A percentile compares a stretch with the other conserved stretches of the same genome.
Evolutionary conservation across 2,113 vertebrate species (phyloP).

Genomic region (Notothenia coriiceps): DNA sequence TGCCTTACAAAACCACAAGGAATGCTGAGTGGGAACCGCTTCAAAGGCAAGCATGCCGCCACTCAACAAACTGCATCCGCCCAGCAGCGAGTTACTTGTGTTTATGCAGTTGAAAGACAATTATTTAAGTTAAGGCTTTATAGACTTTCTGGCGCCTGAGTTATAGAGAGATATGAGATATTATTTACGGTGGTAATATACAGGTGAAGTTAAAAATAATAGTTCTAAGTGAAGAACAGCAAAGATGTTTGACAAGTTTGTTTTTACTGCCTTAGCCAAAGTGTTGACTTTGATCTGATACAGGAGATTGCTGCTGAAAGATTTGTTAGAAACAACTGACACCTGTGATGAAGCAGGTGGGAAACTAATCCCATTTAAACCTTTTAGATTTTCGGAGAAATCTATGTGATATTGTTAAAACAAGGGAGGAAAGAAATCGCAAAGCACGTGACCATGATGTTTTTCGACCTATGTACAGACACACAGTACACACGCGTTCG

Average conservation of each 20-base stretch:
- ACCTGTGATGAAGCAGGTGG: not conserved
- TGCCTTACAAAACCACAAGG: conserved; percentile 81
- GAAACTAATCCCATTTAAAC: not conserved
- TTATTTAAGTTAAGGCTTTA: conserved; percentile 42
- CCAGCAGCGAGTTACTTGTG: conserved; percentile 59
- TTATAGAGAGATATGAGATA: not conserved
- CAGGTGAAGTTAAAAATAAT: not conserved
- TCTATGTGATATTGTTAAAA: not conserved
- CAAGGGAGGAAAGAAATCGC: not conserved
- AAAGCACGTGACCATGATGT: not conserved
- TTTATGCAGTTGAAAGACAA: conserved; percentile 57
- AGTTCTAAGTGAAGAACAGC: not conserved
- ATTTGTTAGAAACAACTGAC: conserved; percentile 14
- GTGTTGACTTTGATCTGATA: conserved; percentile 12
- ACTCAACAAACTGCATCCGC: conserved; percentile 59
- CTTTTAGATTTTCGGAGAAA: conserved; percentile 1
- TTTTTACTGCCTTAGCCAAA: not conserved
- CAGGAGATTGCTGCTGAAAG: conserved; percentile 7
- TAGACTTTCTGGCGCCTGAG: conserved; percentile 40
- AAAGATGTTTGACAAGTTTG: not conserved
- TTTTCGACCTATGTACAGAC: conserved; percentile 39
- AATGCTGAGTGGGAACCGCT: conserved; percentile 80
- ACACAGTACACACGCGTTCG: not conserved
- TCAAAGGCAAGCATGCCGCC: conserved; percentile 72
- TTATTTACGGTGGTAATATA: not conserved